These are phyloP conservation scores for Chelmon rostratus DNA, from an alignment of 2,797 vertebrate species.

Conservation along the genomic window DNA sequence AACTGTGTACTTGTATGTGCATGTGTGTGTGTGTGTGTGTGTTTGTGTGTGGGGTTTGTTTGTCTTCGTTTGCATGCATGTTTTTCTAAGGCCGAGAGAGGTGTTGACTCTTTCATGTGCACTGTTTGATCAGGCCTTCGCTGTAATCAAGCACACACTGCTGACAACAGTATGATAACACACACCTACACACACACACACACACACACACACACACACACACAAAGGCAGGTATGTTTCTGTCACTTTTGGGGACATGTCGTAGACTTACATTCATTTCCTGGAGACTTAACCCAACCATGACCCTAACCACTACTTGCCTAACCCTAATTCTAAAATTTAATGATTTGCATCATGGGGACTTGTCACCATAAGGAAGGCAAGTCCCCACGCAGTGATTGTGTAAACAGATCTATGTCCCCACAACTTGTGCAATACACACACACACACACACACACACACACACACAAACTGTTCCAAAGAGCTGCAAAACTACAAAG, in stretches of 20 bases:
- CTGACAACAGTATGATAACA: conserved; percentile 62
- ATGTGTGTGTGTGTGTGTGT: not conserved
- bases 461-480: conserved; percentile 51
- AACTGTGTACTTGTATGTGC: conserved; percentile 15
- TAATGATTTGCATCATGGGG: too few species aligned
- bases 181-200: conserved; percentile 16
- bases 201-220: conserved; percentile 12
- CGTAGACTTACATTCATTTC: too few species aligned
- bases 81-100: conserved; percentile 66
- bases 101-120: conserved; percentile 73
- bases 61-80: conserved; percentile 59
- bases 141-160: conserved; percentile 70
- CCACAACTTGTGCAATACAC: too few species aligned
- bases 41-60: conserved; percentile 39
- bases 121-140: conserved; percentile 79
- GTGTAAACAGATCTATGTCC: too few species aligned
- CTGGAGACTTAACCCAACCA: too few species aligned
- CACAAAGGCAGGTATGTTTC: not conserved
- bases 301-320: too few species aligned
- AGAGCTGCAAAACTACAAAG: conserved; percentile 54
- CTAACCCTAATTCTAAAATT: too few species aligned
- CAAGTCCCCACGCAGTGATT: too few species aligned
- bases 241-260: too few species aligned
- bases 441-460: conserved; percentile 11
- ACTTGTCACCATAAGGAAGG: too few species aligned